Base-by-base conservation (phyloP, 2,113 vertebrate species). In the Leiothrix lutea region DNA sequence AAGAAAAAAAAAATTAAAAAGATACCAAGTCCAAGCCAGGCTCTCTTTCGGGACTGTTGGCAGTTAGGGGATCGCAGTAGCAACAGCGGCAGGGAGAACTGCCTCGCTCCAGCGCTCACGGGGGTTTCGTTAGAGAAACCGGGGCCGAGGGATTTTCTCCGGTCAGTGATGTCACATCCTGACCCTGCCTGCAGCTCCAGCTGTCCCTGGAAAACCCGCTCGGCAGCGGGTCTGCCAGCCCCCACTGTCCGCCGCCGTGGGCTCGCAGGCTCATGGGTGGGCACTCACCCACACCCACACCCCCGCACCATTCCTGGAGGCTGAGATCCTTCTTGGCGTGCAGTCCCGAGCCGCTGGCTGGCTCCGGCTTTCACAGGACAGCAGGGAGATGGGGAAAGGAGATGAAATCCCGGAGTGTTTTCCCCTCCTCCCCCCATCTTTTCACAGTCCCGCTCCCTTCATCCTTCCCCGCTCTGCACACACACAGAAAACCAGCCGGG, bases 131-230 rank as follows among this genome's bases (percentile, higher is more conserved):
- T 80, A 65, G 67, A 92, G 86, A 96, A 93, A 61, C 62, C 26
- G 33, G 5, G 72, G 56, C 77, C 4, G 19, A 72, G 70, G 83
- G 94, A 92, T 97, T 97, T 98, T 92, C 88, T 98, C 97, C 94
- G 84, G 96, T 79, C 57, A 62, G 85, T 99, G 99, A 99, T 99
- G 99, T 99, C 99, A 99, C 97, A 98, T 99, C 99, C 99, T 99
- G 98, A 98, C 98, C 98, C 98, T 96, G 97, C 98, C 97, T 92
- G 89, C 95, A 96, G 89, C 92, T 89, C 80, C 96, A 94, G 95
- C 94, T 96, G 93, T 89, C 95, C 92, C 85, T 82, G 97, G 88
- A 82, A 86, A 92, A 91, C 53, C 71, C 64, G 4, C 61, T 3
- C 20, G 65, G 67, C 35, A 69, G 58, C 35, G 1, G 5, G 14